Base-by-base conservation (phyloP, 2,113 vertebrate species). In the Actinemys pallida region DNA sequence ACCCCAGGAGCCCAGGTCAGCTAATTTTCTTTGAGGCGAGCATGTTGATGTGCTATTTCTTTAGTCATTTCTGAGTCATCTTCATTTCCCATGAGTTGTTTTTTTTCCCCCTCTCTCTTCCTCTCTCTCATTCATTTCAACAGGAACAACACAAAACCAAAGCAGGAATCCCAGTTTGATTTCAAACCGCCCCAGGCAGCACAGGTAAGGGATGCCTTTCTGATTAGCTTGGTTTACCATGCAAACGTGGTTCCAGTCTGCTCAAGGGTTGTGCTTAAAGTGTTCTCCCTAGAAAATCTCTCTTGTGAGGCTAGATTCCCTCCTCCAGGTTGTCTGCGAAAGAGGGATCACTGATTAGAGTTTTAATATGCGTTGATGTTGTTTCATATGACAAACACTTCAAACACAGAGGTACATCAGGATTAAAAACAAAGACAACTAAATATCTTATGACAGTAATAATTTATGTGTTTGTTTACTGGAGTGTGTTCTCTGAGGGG, bases 131-230 rank as follows among this genome's bases (percentile, higher is more conserved):
- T 97, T 84, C 0, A 1, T 97, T 93, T 92, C 88, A 94, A 90
- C 97, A 99, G 99, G 98, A 99, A 97, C 97, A 99, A 99, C 98
- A 98, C 99, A 97, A 99, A 99, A 99, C 99, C 99, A 99, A 99
- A 99, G 99, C 99, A 99, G 90, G 99, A 99, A 95, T 98, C 99
- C 90, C 98, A 98, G 52, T 99, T 98, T 96, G 99, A 99, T 93
- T 99, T 99, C 95, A 99, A 99, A 98, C 96, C 98, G 39, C 98
- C 99, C 13, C 99, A 98, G 78, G 96, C 98, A 90, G 97, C 98
- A 11, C 98, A 98, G 98, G 98, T 99, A 97, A 98, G 97, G 9
- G 52, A 29, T 6, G 2, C 29, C 6, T 90, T 86, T 88, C 72
- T 86, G 56, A 90, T 95, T 83, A 82, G 39, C 80, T 94, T 86